phyloP scores from a whole-genome alignment of 2,113 vertebrate species.

The Tilapia sparmanii region DNA sequence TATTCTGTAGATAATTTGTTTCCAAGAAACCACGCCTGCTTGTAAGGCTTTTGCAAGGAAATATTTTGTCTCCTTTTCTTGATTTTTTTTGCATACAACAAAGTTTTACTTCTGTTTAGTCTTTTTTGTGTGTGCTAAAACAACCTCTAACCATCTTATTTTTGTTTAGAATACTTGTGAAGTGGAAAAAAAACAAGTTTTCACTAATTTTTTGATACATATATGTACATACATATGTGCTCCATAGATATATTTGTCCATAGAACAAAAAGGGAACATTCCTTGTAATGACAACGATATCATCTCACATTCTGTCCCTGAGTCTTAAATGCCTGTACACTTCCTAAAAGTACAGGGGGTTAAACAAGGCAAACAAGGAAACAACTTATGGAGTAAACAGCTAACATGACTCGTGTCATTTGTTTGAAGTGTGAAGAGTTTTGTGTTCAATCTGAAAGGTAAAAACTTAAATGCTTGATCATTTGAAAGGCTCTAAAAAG shows the following conservation, averaged over 20 bases:
- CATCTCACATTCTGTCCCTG: background rate
- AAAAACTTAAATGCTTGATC: background rate
- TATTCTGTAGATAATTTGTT: too few relatives aligned
- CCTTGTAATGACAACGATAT: background rate
- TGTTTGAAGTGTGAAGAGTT: background rate
- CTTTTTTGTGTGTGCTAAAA: too few relatives aligned
- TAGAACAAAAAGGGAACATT: background rate
- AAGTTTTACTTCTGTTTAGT: too few relatives aligned
- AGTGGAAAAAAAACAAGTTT: background rate
- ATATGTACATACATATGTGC: background rate
- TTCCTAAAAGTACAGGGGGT: background rate
- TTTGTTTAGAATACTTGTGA: too few relatives aligned
- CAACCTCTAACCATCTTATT: too few relatives aligned
- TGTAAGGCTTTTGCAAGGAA: too few relatives aligned
- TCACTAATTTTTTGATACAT: background rate
- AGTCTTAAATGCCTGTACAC: background rate
- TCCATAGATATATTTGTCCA: background rate
- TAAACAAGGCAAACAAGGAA: background rate
- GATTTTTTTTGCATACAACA: too few relatives aligned
- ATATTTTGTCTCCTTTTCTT: too few relatives aligned
- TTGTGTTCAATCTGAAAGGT: background rate
- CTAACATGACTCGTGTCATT: background rate
- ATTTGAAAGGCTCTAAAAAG: background rate
- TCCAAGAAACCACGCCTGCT: too few relatives aligned
- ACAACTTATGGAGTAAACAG: background rate